Conservation (phyloP, 2,888 invertebrate species). For the Amphipoea oculea region DNA sequence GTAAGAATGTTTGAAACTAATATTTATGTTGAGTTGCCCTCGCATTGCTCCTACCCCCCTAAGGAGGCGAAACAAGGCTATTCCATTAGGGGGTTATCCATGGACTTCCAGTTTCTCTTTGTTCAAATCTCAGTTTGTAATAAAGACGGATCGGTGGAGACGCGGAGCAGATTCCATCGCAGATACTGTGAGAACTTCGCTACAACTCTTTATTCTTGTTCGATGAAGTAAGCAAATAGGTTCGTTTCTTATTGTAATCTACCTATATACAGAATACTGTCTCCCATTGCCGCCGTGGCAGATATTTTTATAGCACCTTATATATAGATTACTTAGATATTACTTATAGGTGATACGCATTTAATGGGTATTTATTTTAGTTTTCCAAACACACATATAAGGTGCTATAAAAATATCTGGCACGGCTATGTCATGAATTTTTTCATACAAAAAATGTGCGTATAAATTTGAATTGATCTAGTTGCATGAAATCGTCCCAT, state of each 20-base stretch:
- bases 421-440: too few relatives aligned
- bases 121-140: constrained; percentile 39
- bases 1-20: constrained; percentile 36
- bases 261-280: too few relatives aligned
- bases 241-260: not conserved
- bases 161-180: not conserved
- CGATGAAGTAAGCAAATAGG: not conserved
- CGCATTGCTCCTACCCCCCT: not conserved
- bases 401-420: too few relatives aligned
- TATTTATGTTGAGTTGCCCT: constrained; percentile 35
- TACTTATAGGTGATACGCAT: too few relatives aligned
- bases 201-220: not conserved
- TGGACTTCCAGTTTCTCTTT: constrained; percentile 34
- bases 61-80: constrained; percentile 41
- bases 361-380: too few relatives aligned
- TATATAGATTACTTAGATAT: too few relatives aligned
- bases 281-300: too few relatives aligned
- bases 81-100: constrained; percentile 56
- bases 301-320: too few relatives aligned
- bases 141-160: constrained; percentile 45
- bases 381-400: too few relatives aligned
- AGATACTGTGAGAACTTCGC: not conserved
- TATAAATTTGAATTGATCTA: too few relatives aligned
- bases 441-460: too few relatives aligned
- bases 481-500: too few relatives aligned